Percentiles rank a stretch among this genome's conserved stretches.
These are phyloP conservation scores for Neotoma lepida DNA, from an alignment of 2,113 vertebrate species.

Conservation along the genomic window DNA sequence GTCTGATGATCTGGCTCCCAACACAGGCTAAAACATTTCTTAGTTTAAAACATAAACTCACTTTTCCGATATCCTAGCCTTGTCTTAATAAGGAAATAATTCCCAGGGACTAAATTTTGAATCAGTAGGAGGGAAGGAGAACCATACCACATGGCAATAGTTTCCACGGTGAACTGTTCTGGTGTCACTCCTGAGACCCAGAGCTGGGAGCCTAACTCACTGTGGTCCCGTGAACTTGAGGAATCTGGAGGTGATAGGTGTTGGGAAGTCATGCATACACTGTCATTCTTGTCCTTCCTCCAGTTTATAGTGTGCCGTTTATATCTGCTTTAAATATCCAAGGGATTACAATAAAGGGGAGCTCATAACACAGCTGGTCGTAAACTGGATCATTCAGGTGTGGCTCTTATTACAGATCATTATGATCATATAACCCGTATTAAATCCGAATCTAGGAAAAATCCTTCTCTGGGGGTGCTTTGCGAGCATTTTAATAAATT, in stretches of 20 bases:
- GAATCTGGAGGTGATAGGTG: neutral
- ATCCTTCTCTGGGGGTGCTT: constrained; percentile 84
- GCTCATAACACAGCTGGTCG: constrained; percentile 83
- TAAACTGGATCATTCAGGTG: constrained; percentile 86
- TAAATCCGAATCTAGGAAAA: constrained; percentile 84
- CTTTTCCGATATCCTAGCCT: neutral
- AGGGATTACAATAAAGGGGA: constrained; percentile 79
- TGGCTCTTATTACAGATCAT: constrained; percentile 85
- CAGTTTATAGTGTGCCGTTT: constrained; percentile 60
- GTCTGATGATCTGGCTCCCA: neutral
- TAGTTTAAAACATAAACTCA: neutral
- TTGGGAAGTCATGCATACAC: neutral
- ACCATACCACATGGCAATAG: too few relatives aligned
- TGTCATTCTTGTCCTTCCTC: neutral
- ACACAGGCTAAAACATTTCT: neutral
- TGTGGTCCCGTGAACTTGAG: neutral
- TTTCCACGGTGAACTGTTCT: neutral
- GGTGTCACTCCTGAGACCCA: neutral
- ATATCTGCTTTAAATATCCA: constrained; percentile 73
- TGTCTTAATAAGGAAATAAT: neutral
- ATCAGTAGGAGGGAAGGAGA: accelerated
- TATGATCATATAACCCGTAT: constrained; percentile 87
- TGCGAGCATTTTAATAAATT: constrained; percentile 84
- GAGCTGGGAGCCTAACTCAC: neutral
- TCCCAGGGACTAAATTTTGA: neutral